A percentile compares a stretch with the other conserved stretches of the same genome.
phyloP scores from a whole-genome alignment of 1,140 invertebrate genomes.

The Hycleus cichorii region DNA sequence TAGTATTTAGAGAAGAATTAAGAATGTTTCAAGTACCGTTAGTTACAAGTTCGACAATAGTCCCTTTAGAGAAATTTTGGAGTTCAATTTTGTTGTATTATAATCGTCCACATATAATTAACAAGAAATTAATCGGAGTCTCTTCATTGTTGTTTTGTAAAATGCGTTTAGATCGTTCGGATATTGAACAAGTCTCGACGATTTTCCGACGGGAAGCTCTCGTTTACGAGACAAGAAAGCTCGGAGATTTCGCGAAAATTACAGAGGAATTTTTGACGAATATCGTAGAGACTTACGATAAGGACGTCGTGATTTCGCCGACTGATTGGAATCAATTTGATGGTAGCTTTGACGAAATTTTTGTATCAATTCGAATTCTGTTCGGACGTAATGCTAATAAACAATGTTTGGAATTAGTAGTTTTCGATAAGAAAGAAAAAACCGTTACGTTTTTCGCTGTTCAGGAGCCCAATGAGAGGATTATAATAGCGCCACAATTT shows the following conservation, averaged over 20 bases:
- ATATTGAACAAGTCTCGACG: slow-evolving; percentile 21
- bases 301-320: slow-evolving; percentile 23
- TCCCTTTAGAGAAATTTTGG: slow-evolving; percentile 31
- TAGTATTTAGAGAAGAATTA: slow-evolving; percentile 29
- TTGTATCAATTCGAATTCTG: slow-evolving; percentile 34
- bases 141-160: slow-evolving; percentile 27
- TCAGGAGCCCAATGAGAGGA: slow-evolving; percentile 18
- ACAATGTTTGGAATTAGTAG: slow-evolving; percentile 35
- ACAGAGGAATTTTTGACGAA: slow-evolving; percentile 24
- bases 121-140: slow-evolving; percentile 30
- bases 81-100: slow-evolving; percentile 31
- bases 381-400: slow-evolving; percentile 20
- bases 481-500: slow-evolving; percentile 30
- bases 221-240: slow-evolving; percentile 33
- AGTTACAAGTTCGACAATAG: slow-evolving; percentile 28
- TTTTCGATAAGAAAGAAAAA: slow-evolving; percentile 32
- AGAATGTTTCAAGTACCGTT: slow-evolving; percentile 34
- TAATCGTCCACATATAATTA: slow-evolving; percentile 35
- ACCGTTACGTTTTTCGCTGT: slow-evolving; percentile 28
- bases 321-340: slow-evolving; percentile 18
- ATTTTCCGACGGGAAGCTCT: slow-evolving; percentile 26
- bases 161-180: slow-evolving; percentile 19
- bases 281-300: slow-evolving; percentile 33
- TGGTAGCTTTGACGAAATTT: slow-evolving; percentile 18
- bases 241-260: slow-evolving; percentile 24